A percentile compares a stretch with the other conserved stretches of the same genome.
phyloP scores from a whole-genome alignment of 1,140 invertebrate species.

The Drosophila repletoides region DNA sequence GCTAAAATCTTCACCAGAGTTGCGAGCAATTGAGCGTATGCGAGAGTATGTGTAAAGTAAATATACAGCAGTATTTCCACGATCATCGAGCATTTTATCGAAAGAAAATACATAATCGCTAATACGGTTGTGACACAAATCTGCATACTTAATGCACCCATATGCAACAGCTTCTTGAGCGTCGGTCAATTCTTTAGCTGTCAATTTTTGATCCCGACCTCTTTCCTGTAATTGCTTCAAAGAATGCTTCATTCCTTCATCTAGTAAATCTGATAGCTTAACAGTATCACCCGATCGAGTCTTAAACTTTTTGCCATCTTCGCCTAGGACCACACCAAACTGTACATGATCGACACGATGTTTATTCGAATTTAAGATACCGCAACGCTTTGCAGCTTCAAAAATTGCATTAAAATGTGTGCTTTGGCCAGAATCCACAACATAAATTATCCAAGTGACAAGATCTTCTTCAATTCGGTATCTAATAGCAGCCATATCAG shows the following conservation, averaged over 20 bases:
- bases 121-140: constrained; percentile 95
- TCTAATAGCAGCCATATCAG: constrained; percentile 96
- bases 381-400: constrained; percentile 88
- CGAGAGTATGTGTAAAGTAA: constrained; percentile 97
- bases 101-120: constrained; percentile 99
- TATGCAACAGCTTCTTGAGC: constrained; percentile 97
- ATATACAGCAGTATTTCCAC: constrained; percentile 99
- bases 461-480: constrained; percentile 95
- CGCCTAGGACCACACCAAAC: constrained; percentile 98
- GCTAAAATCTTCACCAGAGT: constrained; percentile 86
- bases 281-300: constrained; percentile 98
- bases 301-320: constrained; percentile 99
- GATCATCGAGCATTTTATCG: constrained; percentile 99
- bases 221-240: constrained; percentile 95
- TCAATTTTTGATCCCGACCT: constrained; percentile 92
- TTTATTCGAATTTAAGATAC: constrained; percentile 86
- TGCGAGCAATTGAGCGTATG: constrained; percentile 95
- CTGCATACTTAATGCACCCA: constrained; percentile 99
- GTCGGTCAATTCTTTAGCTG: constrained; percentile 90
- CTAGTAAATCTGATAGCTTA: constrained; percentile 93
- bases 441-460: constrained; percentile 96
- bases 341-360: constrained; percentile 94
- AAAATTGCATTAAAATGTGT: constrained; percentile 92
- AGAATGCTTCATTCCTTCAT: constrained; percentile 95
- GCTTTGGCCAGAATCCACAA: constrained; percentile 97